Evolutionary conservation across 2,113 vertebrate genomes (phyloP), one percentile per base, ranked within the genome.

Genomic region (Prunella himalayana): DNA sequence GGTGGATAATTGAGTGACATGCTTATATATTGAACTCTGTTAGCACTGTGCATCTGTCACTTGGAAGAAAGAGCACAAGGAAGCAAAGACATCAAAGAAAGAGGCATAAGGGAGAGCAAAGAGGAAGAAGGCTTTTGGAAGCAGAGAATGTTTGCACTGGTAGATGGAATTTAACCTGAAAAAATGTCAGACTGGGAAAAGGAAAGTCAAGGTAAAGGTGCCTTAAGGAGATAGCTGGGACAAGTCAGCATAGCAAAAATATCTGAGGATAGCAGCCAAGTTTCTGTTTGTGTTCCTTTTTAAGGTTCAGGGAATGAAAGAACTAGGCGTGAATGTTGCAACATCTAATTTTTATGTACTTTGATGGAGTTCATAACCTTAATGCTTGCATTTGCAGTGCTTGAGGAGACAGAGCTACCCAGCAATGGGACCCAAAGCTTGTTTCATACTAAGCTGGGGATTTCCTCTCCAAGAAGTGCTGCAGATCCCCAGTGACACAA

Each of bases 211-310:
- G 47, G 45, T 79, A 72, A 90, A 94, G 73, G 70, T 88, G 35
- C 42, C 70, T 87, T 87, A 28, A 82, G 75, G 70, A 90, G 61
- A 57, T 27, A 89, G n/a, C 54, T 85, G 35, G 33, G 39, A 24
- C 50, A 86, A 93, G 75, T 72, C 90, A 76, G 39, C 51, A n/a
- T 69, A 57, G 27, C 60, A 61, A 59, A 77, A 76, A 50, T 71
- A 81, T 65, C 57, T 92, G 45, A 86, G 78, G 39, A 47, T n/a
- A 50, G 77, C 59, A 90, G 84, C 82, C 92, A 91, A 77, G 69
- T 94, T 95, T 95, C 93, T 93, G 56, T 94, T 92, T 85, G 60
- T 77, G 79, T 80, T 96, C 59, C 19, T 56, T 86, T 93, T 86
- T 82, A 75, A 83, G 72, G 80, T 91, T 96, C 88, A 91, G 45